phyloP scores from a whole-genome alignment of 37 sponge, comb jelly and placozoan species.

The Theonella swinhoei region DNA sequence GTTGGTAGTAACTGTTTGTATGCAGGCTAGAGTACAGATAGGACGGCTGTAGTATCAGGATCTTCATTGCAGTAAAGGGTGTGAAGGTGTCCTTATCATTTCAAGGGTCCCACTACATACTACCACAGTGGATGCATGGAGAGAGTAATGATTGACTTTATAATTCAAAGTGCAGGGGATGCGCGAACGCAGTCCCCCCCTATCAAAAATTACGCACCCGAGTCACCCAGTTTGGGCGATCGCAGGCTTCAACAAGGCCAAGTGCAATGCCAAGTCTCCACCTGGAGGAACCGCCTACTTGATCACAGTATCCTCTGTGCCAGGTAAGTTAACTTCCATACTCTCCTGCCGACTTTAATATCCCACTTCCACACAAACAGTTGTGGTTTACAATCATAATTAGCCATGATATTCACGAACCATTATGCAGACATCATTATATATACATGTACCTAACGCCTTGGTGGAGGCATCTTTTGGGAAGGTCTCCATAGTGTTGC shows the following conservation, averaged over 20 bases:
- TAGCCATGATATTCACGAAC: background rate
- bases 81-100: too few species aligned
- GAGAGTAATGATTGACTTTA: background rate
- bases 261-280: slow-evolving; percentile 97
- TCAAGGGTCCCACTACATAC: too few species aligned
- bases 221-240: slow-evolving; percentile 97
- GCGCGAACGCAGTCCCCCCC: slow-evolving; percentile 99
- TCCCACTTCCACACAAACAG: background rate
- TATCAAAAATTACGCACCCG: slow-evolving; percentile 97
- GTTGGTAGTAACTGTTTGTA: too few species aligned
- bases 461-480: background rate
- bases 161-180: slow-evolving; percentile 40
- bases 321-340: slow-evolving; percentile 89
- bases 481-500: background rate
- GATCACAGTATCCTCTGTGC: slow-evolving; percentile 95
- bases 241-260: slow-evolving; percentile 94
- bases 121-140: too few species aligned
- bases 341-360: background rate
- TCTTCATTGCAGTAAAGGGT: too few species aligned
- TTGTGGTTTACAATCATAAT: background rate
- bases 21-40: too few species aligned
- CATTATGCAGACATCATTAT: background rate
- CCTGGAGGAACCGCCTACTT: slow-evolving; percentile 89
- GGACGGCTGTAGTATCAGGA: too few species aligned
- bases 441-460: background rate